phyloP scores from a whole-genome alignment of 2,888 invertebrate species.

The Neoitamus cyanurus region DNA sequence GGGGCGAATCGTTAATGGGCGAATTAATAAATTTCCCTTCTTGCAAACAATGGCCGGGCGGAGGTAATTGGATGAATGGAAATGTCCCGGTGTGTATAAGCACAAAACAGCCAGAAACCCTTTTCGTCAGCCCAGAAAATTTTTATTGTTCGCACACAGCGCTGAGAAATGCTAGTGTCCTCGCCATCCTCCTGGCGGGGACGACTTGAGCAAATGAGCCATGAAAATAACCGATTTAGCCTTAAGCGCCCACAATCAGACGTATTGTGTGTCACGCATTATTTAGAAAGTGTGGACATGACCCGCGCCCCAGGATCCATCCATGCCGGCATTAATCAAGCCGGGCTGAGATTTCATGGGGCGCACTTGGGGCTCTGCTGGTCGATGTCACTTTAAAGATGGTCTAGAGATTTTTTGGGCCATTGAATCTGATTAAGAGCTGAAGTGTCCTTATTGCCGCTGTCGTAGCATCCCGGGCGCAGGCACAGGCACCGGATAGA shows the following conservation, averaged over 20 bases:
- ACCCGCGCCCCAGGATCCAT: not conserved
- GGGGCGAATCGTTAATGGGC: not conserved
- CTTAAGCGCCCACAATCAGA: slow-evolving; percentile 3
- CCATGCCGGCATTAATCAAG: slow-evolving; percentile 2
- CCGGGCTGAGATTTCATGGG: not conserved
- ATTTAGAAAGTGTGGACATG: slow-evolving; percentile 12
- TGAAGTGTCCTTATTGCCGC: not conserved
- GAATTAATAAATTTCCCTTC: not conserved
- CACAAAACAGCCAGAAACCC: not conserved
- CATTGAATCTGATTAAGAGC: slow-evolving; percentile 25
- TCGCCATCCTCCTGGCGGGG: not conserved
- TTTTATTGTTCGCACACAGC: not conserved
- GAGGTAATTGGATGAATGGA: not conserved
- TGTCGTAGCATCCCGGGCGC: not conserved
- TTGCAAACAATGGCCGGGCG: not conserved
- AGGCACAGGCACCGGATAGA: not conserved
- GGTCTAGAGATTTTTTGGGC: not conserved
- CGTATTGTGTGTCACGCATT: slow-evolving; percentile 26
- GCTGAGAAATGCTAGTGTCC: no score
- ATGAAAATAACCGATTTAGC: slow-evolving; percentile 29
- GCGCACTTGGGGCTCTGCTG: no score
- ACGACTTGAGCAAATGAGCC: slow-evolving; percentile 9
- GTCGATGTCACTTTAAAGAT: slow-evolving; percentile 2
- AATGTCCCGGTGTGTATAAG: not conserved
- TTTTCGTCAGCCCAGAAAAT: not conserved